Conservation (phyloP, 2,888 invertebrate species). For the Lampropteryx suffumata region DNA sequence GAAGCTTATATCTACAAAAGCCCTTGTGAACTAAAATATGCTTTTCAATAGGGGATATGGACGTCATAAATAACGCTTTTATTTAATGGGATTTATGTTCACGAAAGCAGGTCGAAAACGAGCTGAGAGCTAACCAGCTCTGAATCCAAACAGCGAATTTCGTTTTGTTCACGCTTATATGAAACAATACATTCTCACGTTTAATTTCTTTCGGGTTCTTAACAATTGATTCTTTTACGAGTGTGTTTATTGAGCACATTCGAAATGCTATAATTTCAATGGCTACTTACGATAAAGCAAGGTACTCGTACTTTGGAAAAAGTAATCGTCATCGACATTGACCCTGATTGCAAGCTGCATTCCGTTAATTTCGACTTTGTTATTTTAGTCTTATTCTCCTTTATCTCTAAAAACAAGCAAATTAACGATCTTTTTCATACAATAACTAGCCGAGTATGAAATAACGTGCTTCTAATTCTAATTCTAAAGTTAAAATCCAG, state of each 20-base stretch:
- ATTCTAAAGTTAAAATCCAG: neutral
- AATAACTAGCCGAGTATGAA: no score
- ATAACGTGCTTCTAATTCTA: neutral
- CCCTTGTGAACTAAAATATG: conserved; percentile 49
- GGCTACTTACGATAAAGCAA: conserved; percentile 54
- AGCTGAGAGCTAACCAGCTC: conserved; percentile 76
- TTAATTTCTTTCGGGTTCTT: conserved; percentile 78
- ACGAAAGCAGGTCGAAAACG: conserved; percentile 79
- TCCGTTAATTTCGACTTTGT: conserved; percentile 1
- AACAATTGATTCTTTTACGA: conserved; percentile 80
- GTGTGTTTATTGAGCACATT: conserved; percentile 79
- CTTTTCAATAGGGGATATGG: conserved; percentile 63
- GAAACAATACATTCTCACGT: conserved; percentile 83
- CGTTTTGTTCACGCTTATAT: conserved; percentile 76
- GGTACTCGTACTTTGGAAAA: conserved; percentile 16
- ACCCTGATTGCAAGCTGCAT: conserved; percentile 12
- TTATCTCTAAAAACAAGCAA: neutral
- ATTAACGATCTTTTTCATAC: no score
- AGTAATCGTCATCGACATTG: conserved; percentile 17
- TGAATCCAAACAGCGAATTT: conserved; percentile 62
- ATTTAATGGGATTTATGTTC: conserved; percentile 77
- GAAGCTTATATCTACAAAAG: conserved; percentile 48
- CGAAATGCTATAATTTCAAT: conserved; percentile 73
- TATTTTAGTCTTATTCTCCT: no score
- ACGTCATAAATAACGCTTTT: conserved; percentile 72